phyloP scores from a whole-genome alignment of 2,113 vertebrate species.

The Ageneiosus marmoratus region DNA sequence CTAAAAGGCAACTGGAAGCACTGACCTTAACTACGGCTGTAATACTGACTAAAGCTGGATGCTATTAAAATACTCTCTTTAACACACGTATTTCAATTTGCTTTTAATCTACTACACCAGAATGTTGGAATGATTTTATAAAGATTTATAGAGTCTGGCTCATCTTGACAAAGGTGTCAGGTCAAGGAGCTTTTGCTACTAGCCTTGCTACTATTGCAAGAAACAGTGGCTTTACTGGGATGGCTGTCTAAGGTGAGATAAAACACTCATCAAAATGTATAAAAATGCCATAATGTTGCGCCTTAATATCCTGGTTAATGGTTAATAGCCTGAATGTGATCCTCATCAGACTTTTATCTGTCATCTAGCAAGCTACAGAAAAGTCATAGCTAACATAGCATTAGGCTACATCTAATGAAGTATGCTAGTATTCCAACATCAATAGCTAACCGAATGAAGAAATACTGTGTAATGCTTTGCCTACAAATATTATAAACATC shows the following conservation, averaged over 20 bases:
- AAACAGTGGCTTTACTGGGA: background rate
- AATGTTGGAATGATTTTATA: background rate
- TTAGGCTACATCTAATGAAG: background rate
- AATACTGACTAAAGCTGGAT: background rate
- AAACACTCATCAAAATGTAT: background rate
- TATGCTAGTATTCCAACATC: background rate
- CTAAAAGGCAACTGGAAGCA: background rate
- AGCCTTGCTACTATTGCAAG: background rate
- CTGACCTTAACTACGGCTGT: background rate
- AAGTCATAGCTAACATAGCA: background rate
- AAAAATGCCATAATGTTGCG: background rate
- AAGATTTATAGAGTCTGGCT: background rate
- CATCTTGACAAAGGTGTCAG: background rate
- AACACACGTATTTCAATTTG: background rate
- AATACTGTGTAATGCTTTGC: background rate
- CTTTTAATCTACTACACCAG: background rate
- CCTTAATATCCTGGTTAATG: background rate
- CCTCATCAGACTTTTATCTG: background rate
- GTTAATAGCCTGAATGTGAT: background rate
- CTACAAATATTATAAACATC: background rate
- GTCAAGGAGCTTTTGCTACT: background rate
- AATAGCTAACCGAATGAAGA: background rate
- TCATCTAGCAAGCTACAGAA: background rate
- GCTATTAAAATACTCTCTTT: background rate
- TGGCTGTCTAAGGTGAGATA: background rate